phyloP scores from a whole-genome alignment of 2,888 invertebrate genomes.

The Tillus elongatus region DNA sequence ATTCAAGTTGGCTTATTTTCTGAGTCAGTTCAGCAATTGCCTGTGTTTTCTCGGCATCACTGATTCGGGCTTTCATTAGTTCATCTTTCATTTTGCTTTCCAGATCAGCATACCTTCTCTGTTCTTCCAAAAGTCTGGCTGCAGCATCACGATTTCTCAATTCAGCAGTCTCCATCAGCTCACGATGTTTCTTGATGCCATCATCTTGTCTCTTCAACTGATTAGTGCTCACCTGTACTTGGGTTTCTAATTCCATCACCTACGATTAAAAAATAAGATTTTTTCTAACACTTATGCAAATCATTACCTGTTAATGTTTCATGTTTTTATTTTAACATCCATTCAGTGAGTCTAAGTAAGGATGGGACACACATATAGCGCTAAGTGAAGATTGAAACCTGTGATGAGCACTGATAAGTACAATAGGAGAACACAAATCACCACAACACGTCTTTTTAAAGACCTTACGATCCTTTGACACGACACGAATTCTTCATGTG shows the following conservation, averaged over 20 bases:
- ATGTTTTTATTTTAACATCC: no score
- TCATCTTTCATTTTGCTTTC: slow-evolving; percentile 74
- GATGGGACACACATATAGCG: no score
- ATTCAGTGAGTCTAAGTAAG: no score
- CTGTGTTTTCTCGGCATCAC: slow-evolving; percentile 92
- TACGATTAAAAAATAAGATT: slow-evolving; percentile 25
- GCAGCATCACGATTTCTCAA: slow-evolving; percentile 67
- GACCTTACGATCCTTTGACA: no score
- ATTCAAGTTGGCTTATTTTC: slow-evolving; percentile 86
- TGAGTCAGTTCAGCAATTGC: slow-evolving; percentile 87
- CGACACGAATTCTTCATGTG: no score
- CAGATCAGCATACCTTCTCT: slow-evolving; percentile 63
- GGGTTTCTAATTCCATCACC: slow-evolving; percentile 94
- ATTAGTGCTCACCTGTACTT: slow-evolving; percentile 83
- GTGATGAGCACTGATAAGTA: no score
- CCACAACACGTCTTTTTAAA: no score
- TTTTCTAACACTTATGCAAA: background rate
- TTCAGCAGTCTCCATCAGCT: slow-evolving; percentile 66
- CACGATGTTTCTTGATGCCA: slow-evolving; percentile 75
- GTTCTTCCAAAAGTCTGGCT: slow-evolving; percentile 72
- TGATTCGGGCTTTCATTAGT: slow-evolving; percentile 84
- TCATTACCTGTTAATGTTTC: no score
- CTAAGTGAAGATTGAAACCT: no score
- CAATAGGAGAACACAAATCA: no score
- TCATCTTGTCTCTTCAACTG: slow-evolving; percentile 87